phyloP scores from a whole-genome alignment of 2,113 vertebrate species.

The Cromileptes altivelis region DNA sequence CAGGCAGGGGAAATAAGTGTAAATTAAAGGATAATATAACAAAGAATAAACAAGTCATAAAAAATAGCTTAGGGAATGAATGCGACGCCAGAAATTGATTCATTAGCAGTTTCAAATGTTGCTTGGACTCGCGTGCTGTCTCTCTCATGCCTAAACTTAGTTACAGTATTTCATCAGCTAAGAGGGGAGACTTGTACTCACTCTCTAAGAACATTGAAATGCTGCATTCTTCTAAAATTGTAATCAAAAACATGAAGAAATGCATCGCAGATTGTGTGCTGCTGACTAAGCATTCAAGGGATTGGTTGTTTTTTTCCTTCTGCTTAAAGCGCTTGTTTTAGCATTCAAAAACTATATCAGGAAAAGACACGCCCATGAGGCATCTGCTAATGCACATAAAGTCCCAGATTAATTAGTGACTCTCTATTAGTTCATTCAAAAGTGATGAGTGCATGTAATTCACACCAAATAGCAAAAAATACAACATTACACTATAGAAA shows the following conservation, averaged over 20 bases:
- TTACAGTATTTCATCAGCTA: background rate
- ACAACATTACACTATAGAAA: background rate
- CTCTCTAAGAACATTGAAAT: background rate
- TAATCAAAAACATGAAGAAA: constrained; percentile 1
- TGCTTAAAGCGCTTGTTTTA: constrained; percentile 17
- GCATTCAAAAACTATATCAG: constrained; percentile 6
- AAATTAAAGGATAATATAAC: constrained; percentile 59
- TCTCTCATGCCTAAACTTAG: constrained; percentile 1
- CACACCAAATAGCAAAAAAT: constrained; percentile 3
- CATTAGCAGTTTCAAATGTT: constrained; percentile 60
- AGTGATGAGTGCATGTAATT: constrained; percentile 24
- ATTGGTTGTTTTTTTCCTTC: background rate
- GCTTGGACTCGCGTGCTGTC: constrained; percentile 30
- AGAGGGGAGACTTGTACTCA: background rate
- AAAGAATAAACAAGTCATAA: constrained; percentile 59
- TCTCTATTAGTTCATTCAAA: constrained; percentile 19
- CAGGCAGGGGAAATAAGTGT: constrained; percentile 47
- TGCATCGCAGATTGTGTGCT: background rate
- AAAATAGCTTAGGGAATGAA: constrained; percentile 47
- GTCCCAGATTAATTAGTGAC: constrained; percentile 5
- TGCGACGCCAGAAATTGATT: constrained; percentile 50
- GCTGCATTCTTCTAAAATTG: background rate
- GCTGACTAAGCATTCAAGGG: constrained; percentile 20
- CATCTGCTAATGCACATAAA: constrained; percentile 15
- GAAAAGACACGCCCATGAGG: constrained; percentile 7